Evolutionary conservation across 2,888 invertebrate genomes (phyloP), one percentile per base, ranked within the genome.

Genomic region (Cephus rjabovi): DNA sequence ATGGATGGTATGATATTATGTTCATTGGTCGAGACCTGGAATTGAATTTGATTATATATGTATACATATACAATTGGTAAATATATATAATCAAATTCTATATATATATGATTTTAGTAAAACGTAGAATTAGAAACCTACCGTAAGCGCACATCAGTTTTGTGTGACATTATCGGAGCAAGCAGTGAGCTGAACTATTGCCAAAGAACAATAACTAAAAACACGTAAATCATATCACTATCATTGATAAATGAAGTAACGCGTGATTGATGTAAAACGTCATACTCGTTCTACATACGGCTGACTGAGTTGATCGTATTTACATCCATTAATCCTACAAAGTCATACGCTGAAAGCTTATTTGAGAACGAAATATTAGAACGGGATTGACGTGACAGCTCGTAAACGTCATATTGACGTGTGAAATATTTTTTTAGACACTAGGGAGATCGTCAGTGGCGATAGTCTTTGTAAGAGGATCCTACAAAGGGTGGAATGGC

Each of bases 231-330:
- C 9, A 2, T 15, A 31, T 79, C 74, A 74, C 73, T 77, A 37
- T 81, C 80, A 77, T 79, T 84, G 82, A 81, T 81, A 76, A 80
- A 79, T 81, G 76, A 75, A 76, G 75, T 75, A 73, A 73, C 76
- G 34, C 69, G 35, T 75, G 75, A 70, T 76, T 79, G 69, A 76
- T 82, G 23, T 68, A 33, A 30, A 69, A 78, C 75, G 74, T 68
- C 34, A 30, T 11, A 31, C 71, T 9, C 56, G 56, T 15, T 56
- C 56, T 56, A 56, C 23, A 56, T 23, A 56, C 23, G 56, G 9
- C 56, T 56, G 56, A 56, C 56, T 56, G 56, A 56, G 56, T 56
- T 9, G 4, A 23, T 56, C 56, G 37, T 12, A 37, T 37, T 68
- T 77, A 69, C 1, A 56, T n/a, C 34, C 56, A 77, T 77, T 77